These are phyloP conservation scores for Steinernema feltiae DNA, from an alignment of 1,140 invertebrate species.

Conservation along the genomic window DNA sequence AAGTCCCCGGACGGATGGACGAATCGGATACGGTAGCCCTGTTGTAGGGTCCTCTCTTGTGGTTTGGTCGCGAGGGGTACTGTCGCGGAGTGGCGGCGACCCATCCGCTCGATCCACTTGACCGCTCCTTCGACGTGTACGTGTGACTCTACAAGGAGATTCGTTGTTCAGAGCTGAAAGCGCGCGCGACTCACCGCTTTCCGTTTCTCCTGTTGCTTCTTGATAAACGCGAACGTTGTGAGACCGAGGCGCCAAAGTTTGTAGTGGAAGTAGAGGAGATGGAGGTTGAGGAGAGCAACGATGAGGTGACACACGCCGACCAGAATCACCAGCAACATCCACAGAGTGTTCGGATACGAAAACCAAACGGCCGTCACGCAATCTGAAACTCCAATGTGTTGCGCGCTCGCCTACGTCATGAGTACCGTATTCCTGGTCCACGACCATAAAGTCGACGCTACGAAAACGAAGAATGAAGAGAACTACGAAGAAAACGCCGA, in stretches of 20 bases:
- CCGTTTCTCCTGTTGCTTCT: conserved; percentile 19
- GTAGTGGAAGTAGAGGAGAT: conserved; percentile 29
- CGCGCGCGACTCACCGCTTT: neutral
- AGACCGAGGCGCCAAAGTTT: conserved; percentile 24
- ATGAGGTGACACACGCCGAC: conserved; percentile 12
- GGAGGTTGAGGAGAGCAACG: conserved; percentile 20
- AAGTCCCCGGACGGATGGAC: neutral
- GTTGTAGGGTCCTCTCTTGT: conserved; percentile 1
- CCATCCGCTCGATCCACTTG: conserved; percentile 5
- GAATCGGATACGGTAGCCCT: neutral
- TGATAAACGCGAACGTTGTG: conserved; percentile 24
- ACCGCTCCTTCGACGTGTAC: neutral
- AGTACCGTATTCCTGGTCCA: neutral
- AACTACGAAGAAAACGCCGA: neutral
- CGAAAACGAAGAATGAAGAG: neutral
- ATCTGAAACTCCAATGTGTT: neutral
- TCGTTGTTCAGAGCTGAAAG: neutral
- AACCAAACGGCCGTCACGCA: neutral
- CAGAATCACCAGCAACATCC: conserved; percentile 6
- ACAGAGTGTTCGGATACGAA: conserved; percentile 12
- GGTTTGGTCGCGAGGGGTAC: neutral
- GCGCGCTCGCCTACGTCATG: too few species aligned
- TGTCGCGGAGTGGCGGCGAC: neutral
- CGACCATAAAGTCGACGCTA: neutral
- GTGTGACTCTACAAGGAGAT: neutral